Percentiles rank a stretch among this genome's conserved stretches.
These are phyloP conservation scores for Thereva nobilitata DNA, from an alignment of 2,888 invertebrate species.

Conservation along the genomic window DNA sequence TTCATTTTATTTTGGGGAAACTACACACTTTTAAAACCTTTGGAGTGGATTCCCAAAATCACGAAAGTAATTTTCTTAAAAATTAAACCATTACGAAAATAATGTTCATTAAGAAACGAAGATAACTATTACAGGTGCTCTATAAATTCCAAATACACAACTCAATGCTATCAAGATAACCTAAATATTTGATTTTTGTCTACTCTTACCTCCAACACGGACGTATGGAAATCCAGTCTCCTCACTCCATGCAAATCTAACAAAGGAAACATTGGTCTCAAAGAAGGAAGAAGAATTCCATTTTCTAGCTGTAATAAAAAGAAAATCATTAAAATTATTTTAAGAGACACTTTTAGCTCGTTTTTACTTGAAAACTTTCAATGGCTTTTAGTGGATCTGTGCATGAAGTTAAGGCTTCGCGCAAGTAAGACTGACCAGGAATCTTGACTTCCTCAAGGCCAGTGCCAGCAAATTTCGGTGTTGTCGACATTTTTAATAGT, in stretches of 20 bases:
- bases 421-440: conserved; percentile 82
- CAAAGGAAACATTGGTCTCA: conserved; percentile 92
- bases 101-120: too few relatives aligned
- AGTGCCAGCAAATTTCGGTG: conserved; percentile 60
- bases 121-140: too few relatives aligned
- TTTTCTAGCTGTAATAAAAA: conserved; percentile 72
- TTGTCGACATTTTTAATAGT: conserved; percentile 49
- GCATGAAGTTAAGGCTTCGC: conserved; percentile 91
- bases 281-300: conserved; percentile 87
- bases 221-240: conserved; percentile 91
- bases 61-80: too few relatives aligned
- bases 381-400: conserved; percentile 97
- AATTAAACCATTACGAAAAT: too few relatives aligned
- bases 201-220: conserved; percentile 71
- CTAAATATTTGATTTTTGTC: conserved; percentile 43
- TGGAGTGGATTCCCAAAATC: too few relatives aligned
- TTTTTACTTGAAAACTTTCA: conserved; percentile 87
- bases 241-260: conserved; percentile 93
- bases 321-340: conserved; percentile 11
- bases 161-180: background rate
- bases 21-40: too few relatives aligned
- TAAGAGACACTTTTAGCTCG: background rate
- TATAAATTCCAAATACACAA: background rate
- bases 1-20: too few relatives aligned
- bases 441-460: conserved; percentile 85